Conservation (phyloP, 2,888 invertebrate species). For the Nebria brevicollis region DNA sequence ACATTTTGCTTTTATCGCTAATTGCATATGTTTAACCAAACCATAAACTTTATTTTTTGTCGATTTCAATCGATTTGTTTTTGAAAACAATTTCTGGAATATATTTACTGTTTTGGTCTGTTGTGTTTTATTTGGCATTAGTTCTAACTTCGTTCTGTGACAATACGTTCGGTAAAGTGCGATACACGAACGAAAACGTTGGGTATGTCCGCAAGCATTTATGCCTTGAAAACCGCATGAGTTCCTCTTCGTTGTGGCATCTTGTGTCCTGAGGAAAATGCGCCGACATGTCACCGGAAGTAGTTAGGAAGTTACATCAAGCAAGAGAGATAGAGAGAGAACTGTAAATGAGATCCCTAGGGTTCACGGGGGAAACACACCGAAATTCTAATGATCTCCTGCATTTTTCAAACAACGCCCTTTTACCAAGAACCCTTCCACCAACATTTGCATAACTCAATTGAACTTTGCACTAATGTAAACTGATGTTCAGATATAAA, state of each 20-base stretch:
- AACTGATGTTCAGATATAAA: too few relatives aligned
- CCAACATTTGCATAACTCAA: conserved; percentile 40
- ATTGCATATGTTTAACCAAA: not conserved
- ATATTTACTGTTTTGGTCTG: not conserved
- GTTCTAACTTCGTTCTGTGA: not conserved
- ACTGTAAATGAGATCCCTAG: conserved; percentile 43
- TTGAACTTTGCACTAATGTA: conserved; percentile 22
- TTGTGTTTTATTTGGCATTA: not conserved
- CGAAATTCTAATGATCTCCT: conserved; percentile 41
- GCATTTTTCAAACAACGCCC: conserved; percentile 5
- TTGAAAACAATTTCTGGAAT: not conserved
- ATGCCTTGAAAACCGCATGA: not conserved
- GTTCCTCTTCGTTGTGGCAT: not conserved
- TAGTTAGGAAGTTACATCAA: conserved; percentile 37
- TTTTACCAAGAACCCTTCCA: conserved; percentile 9
- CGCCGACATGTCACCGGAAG: conserved; percentile 39
- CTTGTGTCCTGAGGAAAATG: conserved; percentile 4
- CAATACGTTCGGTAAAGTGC: not conserved
- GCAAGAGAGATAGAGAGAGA: conserved; percentile 20
- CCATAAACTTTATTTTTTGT: too few relatives aligned
- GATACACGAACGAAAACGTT: not conserved
- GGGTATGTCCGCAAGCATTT: not conserved
- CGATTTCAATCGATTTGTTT: too few relatives aligned
- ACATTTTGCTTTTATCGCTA: not conserved
- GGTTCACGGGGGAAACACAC: conserved; percentile 27